Base-by-base conservation (phyloP, 1,140 invertebrate species). In the Heliothis virescens region DNA sequence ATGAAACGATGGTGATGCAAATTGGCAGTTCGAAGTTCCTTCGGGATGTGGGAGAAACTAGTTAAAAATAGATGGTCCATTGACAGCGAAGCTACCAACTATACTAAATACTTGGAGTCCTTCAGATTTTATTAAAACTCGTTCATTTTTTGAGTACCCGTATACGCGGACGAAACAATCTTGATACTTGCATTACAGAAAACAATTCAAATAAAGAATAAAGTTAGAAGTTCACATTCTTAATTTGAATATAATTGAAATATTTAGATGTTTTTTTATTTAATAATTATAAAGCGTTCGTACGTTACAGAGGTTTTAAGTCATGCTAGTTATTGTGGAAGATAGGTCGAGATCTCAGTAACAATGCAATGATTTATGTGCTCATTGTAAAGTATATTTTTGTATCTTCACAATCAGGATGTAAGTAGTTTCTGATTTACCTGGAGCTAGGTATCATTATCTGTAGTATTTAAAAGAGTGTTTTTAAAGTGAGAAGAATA, bases 281-380 rank as follows among this genome's bases (percentile, higher is more conserved):
- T 41, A 41, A 9, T 41, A n/a, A 7, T 41, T 16, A 71, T 11
- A 41, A 47, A n/a, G 13, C 26, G 48, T 26, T 21, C 62, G 1
- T 34, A 15, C 29, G n/a, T 52, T 47, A 71, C 16, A 71, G 26
- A 71, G 67, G 67, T 71, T 71, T 53, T 53, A 11, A 26, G 16
- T 41, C 10, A 71, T 53, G 48, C 21, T 53, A 71, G 13, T 71
- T 48, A 53, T 53, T 53, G 57, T 26, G 11, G 26, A 13, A 21
- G 48, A 21, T 15, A 13, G 48, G 21, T 52, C 48, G 67, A 29
- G 12, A 41, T 41, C 9, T 4, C 34, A 29, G 57, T 26, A 15
- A 60, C 57, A 60, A 60, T 60, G 15, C 16, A 15, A 16, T 29
- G 21, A 71, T 71, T 50, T 50, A 71, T 71, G 21, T 50, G 12